Evolutionary conservation across 1,140 invertebrate genomes (phyloP), one percentile per base, ranked within the genome.

Genomic region (Hyphantria cunea): DNA sequence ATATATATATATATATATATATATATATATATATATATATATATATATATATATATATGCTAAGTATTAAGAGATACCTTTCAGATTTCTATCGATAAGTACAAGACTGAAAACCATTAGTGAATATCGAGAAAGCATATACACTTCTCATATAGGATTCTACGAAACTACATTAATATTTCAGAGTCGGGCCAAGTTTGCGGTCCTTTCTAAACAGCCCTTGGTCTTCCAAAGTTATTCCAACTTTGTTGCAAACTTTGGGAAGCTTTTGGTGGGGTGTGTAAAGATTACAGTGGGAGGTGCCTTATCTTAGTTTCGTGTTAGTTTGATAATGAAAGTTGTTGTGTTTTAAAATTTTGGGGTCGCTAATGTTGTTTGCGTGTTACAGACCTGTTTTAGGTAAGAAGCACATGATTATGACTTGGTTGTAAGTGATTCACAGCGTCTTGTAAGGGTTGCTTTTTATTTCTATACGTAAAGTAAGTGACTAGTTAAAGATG

Each of bases 191-290:
- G 72, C 63, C 72, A 86, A 83, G 63, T 84, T 58, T 76, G 66
- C 80, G 82, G 85, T 87, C 88, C 88, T 89, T 86, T 89, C 86
- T 80, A 90, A 90, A 90, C 88, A 90, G 85, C 88, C 88, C 81
- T 89, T 90, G 86, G 88, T 89, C 88, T 90, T 89, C 84, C 66
- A 79, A 90, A 90, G 88, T 90, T 90, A 86, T 90, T 90, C 84
- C 83, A 90, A 90, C 84, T 89, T 89, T 77, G 82, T 70, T 76
- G 61, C 41, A 41, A 78, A 80, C 79, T 81, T 58, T 72, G 53
- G n/a, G 71, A 73, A 70, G 72, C 71, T 72, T 78, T 78, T 69
- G 73, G 71, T 59, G 78, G 79, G 73, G 72, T 59, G 69, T 65
- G 75, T 72, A 84, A 86, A 85, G 84, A 89, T 86, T 88, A 90